Evolutionary conservation across 2,113 vertebrate species (phyloP), one percentile per base, ranked within the genome.

Genomic region (Sialia sialis): DNA sequence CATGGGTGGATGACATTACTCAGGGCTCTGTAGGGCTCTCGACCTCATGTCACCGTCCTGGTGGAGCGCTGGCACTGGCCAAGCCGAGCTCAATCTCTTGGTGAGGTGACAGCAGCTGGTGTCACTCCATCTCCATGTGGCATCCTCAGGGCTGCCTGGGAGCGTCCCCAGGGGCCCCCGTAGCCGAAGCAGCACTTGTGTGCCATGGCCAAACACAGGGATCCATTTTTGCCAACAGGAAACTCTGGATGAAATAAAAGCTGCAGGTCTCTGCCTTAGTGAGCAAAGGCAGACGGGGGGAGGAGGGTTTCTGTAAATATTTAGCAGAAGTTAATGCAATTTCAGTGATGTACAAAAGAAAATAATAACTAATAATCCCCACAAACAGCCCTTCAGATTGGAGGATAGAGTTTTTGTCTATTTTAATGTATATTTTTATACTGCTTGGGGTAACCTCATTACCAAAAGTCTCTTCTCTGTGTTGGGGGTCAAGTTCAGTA

Each of bases 371-470:
- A 84, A 67, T 30, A 72, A 87, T 63, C 62, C 89, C 91, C 92
- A 78, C 9, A 5, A 63, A 11, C 49, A 68, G 88, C 23, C 56
- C 77, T 77, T 93, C 81, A 8, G 62, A 85, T 95, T 83, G 93
- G 93, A 95, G 92, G 83, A 59, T 11, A 86, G 54, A 90, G 73
- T 54, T 68, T 77, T 66, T 77, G 68, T 49, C 84, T 80, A 86
- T 94, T 94, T 90, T 94, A 93, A 84, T 91, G 94, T 95, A 20
- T 97, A 95, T 97, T 98, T 97, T 97, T 97, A 92, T 95, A 80
- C 81, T 89, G 82, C 92, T 95, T 67, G 90, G 70, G 81, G 66
- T 84, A 63, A 66, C 38, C n/a, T 59, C 81, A 48, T 60, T 59
- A 90, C 64, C 67, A 48, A 79, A 87, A 90, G 78, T 79, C 15